A percentile compares a stretch with the other conserved stretches of the same genome.
Conservation (phyloP, 2,888 invertebrate species). For the Mythimna vitellina region DNA sequence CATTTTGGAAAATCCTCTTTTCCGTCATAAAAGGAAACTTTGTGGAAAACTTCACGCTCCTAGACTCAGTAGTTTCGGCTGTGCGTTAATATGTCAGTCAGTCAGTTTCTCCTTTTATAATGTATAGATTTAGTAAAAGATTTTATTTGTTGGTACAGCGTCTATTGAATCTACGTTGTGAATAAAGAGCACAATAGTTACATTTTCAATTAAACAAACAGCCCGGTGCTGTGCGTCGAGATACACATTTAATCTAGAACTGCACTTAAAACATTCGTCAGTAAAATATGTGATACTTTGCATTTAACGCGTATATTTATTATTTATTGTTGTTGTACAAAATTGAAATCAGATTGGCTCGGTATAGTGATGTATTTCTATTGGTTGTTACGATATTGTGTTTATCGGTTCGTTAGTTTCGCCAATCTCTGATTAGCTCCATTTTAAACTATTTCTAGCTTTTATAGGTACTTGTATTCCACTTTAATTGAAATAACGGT, state of each 20-base stretch:
- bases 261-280: slow-evolving; percentile 28
- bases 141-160: background rate
- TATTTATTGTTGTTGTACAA: slow-evolving; percentile 18
- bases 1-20: too few species aligned
- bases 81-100: too few species aligned
- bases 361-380: slow-evolving; percentile 43
- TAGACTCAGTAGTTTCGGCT: too few species aligned
- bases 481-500: slow-evolving; percentile 49
- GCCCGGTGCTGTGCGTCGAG: slow-evolving; percentile 2
- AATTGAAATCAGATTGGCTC: slow-evolving; percentile 41
- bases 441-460: slow-evolving; percentile 49
- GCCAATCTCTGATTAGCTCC: slow-evolving; percentile 52
- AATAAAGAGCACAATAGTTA: background rate
- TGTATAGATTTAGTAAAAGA: background rate
- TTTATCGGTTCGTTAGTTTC: slow-evolving; percentile 48
- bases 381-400: slow-evolving; percentile 38
- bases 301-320: slow-evolving; percentile 33
- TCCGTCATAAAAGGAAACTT: too few species aligned
- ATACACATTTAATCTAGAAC: slow-evolving; percentile 25
- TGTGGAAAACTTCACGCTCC: too few species aligned
- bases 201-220: slow-evolving; percentile 16
- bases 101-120: too few species aligned
- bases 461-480: slow-evolving; percentile 40
- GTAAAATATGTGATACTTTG: slow-evolving; percentile 40
- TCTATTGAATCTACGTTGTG: too few species aligned